These are phyloP conservation scores for Neodon shergylaensis DNA, from an alignment of 2,113 vertebrate species.

Conservation along the genomic window DNA sequence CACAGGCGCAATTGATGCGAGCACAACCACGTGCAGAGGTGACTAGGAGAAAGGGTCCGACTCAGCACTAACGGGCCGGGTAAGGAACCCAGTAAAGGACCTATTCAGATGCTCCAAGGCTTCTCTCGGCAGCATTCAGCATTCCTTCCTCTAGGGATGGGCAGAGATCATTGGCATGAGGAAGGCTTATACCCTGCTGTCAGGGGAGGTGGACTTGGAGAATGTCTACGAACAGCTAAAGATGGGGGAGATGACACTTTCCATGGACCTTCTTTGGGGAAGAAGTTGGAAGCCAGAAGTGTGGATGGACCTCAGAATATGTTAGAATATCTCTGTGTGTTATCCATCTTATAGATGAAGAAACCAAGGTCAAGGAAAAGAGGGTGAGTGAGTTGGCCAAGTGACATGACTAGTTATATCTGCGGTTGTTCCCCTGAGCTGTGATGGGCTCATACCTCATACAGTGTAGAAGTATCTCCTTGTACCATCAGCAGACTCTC, in stretches of 20 bases:
- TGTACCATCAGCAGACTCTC: background rate
- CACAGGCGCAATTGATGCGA: no score
- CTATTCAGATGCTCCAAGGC: background rate
- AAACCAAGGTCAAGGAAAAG: background rate
- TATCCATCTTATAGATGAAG: constrained; percentile 24
- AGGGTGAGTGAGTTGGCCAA: background rate
- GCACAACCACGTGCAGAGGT: background rate
- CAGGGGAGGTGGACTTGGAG: background rate
- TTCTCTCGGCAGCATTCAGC: no score
- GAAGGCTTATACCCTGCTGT: background rate
- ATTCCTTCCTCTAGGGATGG: background rate
- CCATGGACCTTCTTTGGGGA: background rate
- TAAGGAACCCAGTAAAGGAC: background rate
- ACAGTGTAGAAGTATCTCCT: background rate
- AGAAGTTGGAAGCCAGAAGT: background rate
- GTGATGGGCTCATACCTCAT: background rate
- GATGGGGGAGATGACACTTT: background rate
- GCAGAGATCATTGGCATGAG: background rate
- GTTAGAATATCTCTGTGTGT: background rate
- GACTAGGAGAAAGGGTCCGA: background rate
- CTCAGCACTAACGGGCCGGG: background rate
- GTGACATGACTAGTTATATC: background rate
- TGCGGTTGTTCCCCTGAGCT: background rate
- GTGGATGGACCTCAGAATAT: background rate
- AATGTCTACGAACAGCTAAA: background rate